These are phyloP conservation scores for Harpalus rufipes DNA, from an alignment of 2,888 invertebrate species.

Conservation along the genomic window DNA sequence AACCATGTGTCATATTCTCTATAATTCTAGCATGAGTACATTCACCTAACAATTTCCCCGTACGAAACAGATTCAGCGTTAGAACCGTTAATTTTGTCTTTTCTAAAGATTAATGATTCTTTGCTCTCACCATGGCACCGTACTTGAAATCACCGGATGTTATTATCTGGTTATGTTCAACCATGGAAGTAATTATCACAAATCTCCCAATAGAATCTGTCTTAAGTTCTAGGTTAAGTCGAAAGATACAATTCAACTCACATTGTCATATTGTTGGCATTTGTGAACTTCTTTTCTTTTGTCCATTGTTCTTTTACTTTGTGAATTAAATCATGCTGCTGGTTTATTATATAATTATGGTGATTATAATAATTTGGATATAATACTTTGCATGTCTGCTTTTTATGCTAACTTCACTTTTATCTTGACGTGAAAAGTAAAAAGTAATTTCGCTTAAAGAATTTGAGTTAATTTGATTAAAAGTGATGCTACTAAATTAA, in stretches of 20 bases:
- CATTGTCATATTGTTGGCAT: constrained; percentile 1
- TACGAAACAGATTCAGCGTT: background rate
- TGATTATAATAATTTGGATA: constrained; percentile 27
- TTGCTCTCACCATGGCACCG: background rate
- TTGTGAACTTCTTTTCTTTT: background rate
- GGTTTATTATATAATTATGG: constrained; percentile 9
- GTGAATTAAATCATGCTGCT: background rate
- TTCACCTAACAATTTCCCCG: background rate
- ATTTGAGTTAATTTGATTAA: constrained; percentile 13
- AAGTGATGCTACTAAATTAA: background rate
- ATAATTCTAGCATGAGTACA: too few species aligned
- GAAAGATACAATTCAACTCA: too few species aligned
- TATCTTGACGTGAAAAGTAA: background rate
- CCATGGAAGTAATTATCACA: constrained; percentile 16
- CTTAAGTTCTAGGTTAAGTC: constrained; percentile 49
- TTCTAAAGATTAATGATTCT: constrained; percentile 15
- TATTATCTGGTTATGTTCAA: constrained; percentile 47
- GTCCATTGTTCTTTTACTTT: constrained; percentile 24
- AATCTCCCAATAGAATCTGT: constrained; percentile 1
- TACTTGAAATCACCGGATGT: constrained; percentile 46
- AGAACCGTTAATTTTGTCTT: background rate
- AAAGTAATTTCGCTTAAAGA: constrained; percentile 19
- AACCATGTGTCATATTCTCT: too few species aligned
- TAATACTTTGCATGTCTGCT: constrained; percentile 19
- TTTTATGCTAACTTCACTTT: constrained; percentile 14